Base-by-base conservation (phyloP, 37 sponge, comb jelly and placozoan species). In the Trichoplax adhaerens region DNA sequence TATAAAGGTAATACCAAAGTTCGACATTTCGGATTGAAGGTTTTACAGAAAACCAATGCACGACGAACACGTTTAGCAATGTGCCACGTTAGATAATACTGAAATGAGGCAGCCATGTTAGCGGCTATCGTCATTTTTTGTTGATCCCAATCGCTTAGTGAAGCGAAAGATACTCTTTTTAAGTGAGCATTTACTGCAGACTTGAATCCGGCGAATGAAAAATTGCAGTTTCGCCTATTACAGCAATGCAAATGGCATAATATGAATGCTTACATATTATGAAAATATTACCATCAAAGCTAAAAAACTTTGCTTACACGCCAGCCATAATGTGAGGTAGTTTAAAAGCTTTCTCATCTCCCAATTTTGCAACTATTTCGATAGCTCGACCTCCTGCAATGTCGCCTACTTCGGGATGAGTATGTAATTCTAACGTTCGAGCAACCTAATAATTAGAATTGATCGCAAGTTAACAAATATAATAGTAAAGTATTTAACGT, bases 171-270 rank as follows among this genome's bases (percentile, higher is more conserved):
- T 66, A 54, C 7, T 52, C 66, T 67, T 66, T 55, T 49, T 53
- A n/a, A 48, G 12, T 10, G 48, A n/a, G 47, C 4, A 70, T 55
- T 0, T 46, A 59, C 71, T 0, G 79, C 76, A 54, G 81, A 80
- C 52, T 79, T 82, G n/a, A 87, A 68, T 2, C 90, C 90, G 69
- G 83, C 55, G 62, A 89, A 89, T 0, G 90, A 89, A 56, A 85
- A 89, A 47, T 80, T 69, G 59, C 87, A 87, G 66, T 77, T 71
- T 5, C 48, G 55, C 3, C 83, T 82, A 69, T 6, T 29, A 29
- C 29, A 29, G 29, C 29, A 29, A 29, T 29, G 29, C 29, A 29
- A 29, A 29, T 29, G 29, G 29, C 29, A 29, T 29, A 29, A 29
- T 29, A 29, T 29, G 55, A 55, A n/a, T 68, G 50, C 47, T 47